Percentiles rank a stretch among this genome's conserved stretches.
These are phyloP conservation scores for Larimichthys polyactis DNA, from an alignment of 2,113 vertebrate species.

Conservation along the genomic window DNA sequence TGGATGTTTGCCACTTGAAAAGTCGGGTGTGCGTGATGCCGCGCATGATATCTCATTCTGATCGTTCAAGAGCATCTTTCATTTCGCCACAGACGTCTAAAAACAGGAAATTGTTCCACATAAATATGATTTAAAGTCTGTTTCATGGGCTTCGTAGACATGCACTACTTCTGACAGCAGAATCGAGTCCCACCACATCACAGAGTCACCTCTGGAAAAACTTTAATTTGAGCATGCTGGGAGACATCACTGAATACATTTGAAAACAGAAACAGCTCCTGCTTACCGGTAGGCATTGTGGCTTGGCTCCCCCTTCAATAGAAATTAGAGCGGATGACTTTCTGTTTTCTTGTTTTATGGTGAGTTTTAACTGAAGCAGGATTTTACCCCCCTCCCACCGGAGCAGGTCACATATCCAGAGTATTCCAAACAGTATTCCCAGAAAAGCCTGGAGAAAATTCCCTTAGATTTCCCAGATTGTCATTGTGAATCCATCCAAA, in stretches of 20 bases:
- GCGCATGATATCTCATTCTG: neutral
- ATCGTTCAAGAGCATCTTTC: neutral
- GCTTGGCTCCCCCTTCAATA: slow-evolving; percentile 42
- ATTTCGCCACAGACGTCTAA: neutral
- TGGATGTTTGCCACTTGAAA: slow-evolving; percentile 50
- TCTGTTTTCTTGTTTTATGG: neutral
- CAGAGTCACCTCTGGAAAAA: neutral
- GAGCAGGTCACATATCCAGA: slow-evolving; percentile 71
- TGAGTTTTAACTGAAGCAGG: neutral
- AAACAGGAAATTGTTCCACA: slow-evolving; percentile 1
- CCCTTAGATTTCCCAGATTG: slow-evolving; percentile 45
- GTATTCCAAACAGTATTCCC: slow-evolving; percentile 64
- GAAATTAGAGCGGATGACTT: neutral
- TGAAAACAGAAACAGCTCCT: neutral
- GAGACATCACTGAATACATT: neutral
- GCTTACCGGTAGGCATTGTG: slow-evolving; percentile 82
- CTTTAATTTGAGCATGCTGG: slow-evolving; percentile 6
- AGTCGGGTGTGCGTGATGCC: neutral
- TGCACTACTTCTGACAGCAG: neutral
- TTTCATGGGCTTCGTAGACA: slow-evolving; percentile 27
- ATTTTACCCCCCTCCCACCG: neutral
- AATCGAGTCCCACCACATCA: slow-evolving; percentile 26
- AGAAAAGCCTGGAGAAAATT: slow-evolving; percentile 4
- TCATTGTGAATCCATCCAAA: slow-evolving; percentile 62
- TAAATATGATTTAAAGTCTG: neutral